These are phyloP conservation scores for Rhagologus leucostigma DNA, from an alignment of 2,113 vertebrate genomes.

Conservation along the genomic window DNA sequence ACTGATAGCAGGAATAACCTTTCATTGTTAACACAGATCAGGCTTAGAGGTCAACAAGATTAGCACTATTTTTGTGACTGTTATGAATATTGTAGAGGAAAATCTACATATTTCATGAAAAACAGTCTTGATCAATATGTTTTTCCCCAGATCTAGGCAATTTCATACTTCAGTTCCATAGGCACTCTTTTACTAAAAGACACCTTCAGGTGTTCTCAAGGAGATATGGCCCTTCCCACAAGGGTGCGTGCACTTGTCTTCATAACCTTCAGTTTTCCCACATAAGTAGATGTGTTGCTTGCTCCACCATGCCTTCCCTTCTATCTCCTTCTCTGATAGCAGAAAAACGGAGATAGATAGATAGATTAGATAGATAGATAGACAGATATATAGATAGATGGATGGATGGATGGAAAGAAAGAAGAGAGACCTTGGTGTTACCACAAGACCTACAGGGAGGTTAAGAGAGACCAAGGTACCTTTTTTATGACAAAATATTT, in stretches of 20 bases:
- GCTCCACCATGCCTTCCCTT: background rate
- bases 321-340: background rate
- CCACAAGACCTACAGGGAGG: background rate
- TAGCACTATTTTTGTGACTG: background rate
- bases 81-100: background rate
- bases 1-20: background rate
- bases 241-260: background rate
- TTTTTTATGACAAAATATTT: background rate
- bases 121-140: background rate
- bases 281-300: background rate
- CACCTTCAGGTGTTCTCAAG: background rate
- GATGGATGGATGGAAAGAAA: background rate
- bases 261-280: background rate
- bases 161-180: background rate
- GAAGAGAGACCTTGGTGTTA: background rate
- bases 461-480: background rate
- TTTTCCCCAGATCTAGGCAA: background rate
- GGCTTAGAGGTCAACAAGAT: background rate
- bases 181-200: background rate
- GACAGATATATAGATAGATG: background rate
- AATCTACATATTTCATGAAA: background rate
- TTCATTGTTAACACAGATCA: background rate
- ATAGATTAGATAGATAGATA: background rate
- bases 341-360: background rate
- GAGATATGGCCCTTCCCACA: background rate